Conservation (phyloP, 2,113 vertebrate species). For the Pogona vitticeps region DNA sequence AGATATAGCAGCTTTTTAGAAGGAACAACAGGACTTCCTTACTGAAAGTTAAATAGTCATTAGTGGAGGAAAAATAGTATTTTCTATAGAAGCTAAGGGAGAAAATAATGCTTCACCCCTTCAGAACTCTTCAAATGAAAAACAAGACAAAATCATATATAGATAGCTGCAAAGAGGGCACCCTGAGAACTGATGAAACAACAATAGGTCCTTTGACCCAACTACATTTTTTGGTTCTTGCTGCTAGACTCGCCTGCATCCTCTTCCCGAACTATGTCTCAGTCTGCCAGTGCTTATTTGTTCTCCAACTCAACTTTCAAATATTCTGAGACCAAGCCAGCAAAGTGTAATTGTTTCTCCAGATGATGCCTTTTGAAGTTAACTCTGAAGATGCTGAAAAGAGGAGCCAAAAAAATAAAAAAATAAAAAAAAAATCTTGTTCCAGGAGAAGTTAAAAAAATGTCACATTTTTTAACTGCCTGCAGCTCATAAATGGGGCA, state of each 20-base stretch:
- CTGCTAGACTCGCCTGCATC: not conserved
- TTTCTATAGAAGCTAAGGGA: not conserved
- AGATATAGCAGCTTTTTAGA: not conserved
- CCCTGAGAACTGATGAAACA: rapidly evolving
- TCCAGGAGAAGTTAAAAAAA: not conserved
- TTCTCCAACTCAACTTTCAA: slow-evolving; percentile 44
- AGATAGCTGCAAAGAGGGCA: not conserved
- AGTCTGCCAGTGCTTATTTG: slow-evolving; percentile 40
- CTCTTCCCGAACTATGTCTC: slow-evolving; percentile 26
- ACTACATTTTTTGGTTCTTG: slow-evolving; percentile 1
- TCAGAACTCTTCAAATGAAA: not conserved
- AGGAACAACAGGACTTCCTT: not conserved
- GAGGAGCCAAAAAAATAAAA: not conserved
- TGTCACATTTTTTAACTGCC: not conserved
- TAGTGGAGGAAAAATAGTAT: not conserved
- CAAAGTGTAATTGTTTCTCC: slow-evolving; percentile 35
- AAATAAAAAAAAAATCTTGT: too few relatives aligned
- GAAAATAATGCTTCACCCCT: not conserved
- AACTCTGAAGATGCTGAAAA: slow-evolving; percentile 25
- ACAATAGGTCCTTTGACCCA: slow-evolving; percentile 19
- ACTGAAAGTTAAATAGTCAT: not conserved
- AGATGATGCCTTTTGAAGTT: slow-evolving; percentile 43
- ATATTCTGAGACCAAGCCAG: slow-evolving; percentile 40
- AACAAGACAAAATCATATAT: not conserved
- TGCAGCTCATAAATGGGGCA: not conserved